These are phyloP conservation scores for Phyllostomus discolor DNA, from an alignment of 2,113 vertebrate species.

Conservation along the genomic window DNA sequence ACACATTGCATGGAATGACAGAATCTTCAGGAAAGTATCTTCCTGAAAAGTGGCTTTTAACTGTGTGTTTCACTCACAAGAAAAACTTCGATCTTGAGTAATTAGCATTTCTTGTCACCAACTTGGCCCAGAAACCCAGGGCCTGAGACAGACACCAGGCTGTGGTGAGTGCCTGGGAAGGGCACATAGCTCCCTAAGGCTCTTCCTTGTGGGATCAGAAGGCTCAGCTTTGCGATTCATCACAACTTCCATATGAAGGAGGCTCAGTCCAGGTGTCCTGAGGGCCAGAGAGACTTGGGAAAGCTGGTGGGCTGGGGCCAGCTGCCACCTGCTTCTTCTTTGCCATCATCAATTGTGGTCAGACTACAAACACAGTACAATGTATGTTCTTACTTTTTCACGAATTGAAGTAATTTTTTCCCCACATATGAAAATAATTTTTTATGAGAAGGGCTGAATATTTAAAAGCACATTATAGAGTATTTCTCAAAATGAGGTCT, in stretches of 20 bases:
- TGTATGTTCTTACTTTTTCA: background rate
- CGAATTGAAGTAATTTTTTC: background rate
- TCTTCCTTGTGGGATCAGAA: background rate
- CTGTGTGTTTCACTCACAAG: background rate
- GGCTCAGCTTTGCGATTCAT: no score
- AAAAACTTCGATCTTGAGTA: background rate
- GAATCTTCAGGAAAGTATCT: background rate
- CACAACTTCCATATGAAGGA: rapidly evolving
- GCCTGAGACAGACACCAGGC: background rate
- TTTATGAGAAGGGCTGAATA: background rate
- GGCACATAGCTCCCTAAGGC: rapidly evolving
- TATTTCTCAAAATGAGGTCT: background rate
- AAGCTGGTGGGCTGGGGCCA: background rate
- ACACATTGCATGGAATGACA: background rate
- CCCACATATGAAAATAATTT: background rate
- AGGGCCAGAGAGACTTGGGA: background rate
- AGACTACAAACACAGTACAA: background rate
- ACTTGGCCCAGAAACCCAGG: background rate
- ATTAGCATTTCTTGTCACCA: background rate
- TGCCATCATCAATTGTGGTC: rapidly evolving
- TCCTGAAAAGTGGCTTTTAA: background rate
- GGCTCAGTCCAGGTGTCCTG: background rate
- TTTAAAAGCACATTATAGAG: background rate
- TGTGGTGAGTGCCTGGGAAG: background rate
- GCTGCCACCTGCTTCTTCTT: background rate